Base-by-base conservation (phyloP, 2,888 invertebrate genomes). In the Zootermopsis nevadensis region DNA sequence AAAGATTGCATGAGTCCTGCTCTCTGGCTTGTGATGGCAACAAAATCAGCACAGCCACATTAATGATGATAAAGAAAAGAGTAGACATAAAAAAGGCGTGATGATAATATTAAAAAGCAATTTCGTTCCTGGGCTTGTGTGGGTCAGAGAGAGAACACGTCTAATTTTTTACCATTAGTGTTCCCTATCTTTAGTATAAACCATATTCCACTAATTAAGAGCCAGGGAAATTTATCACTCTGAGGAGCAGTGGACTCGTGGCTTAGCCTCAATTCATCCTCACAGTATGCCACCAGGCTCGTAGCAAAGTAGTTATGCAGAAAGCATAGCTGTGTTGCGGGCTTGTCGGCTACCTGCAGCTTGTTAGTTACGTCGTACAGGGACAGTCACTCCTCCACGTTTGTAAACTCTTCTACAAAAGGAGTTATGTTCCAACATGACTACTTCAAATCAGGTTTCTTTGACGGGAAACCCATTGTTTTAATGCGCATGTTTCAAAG, bases 211-310 rank as follows among this genome's bases (percentile, higher is more conserved):
- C 79, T 83, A 83, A 83, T 83, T 79, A 83, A 83, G 80, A 80
- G 83, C 55, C 69, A 72, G 83, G 80, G 69, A 83, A 83, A 83
- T 80, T 80, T 79, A 83, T 80, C 83, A 74, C 83, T 35, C 33
- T 38, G 35, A 69, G 6, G 69, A 74, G 42, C 15, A 15, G 74
- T 27, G 24, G 38, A 10, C 24, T 42, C 74, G 10, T 38, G 22
- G 6, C 42, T 2, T 35, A n/a, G n/a, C 38, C 6, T 15, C 19
- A 48, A 12, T 27, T 60, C 60, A 27, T 27, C n/a, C n/a, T 1
- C 15, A 27, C 10, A 7, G 60, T n/a, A 6, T 27, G 27, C 60
- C 60, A 1, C 48, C 19, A 19, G 48, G 42, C 60, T 27, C 6
- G 69, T 31, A 8, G 19, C 31, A 8, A 35, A 3, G 38, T n/a